A percentile compares a stretch with the other conserved stretches of the same genome.
These are phyloP conservation scores for Orestias chungarensis DNA, from an alignment of 2,797 vertebrate species.

Conservation along the genomic window DNA sequence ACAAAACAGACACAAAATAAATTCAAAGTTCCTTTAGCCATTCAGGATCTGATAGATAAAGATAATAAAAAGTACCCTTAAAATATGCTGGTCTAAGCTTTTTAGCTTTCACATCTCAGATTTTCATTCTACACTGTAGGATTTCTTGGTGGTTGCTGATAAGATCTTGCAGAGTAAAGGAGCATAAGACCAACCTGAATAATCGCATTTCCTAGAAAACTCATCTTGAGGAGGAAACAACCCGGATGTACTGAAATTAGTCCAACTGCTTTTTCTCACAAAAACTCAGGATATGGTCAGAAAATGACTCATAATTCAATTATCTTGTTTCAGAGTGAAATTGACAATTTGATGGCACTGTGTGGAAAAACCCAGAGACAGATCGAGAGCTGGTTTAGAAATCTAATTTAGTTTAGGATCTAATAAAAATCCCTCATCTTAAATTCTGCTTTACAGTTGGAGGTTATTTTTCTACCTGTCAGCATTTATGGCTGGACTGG, in stretches of 20 bases:
- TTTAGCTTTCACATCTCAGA: not conserved
- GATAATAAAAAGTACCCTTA: not conserved
- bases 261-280: not conserved
- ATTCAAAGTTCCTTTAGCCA: too few relatives aligned
- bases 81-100: not conserved
- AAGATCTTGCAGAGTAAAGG: not conserved
- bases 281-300: not conserved
- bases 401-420: not conserved
- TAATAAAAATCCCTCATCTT: not conserved
- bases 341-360: constrained; percentile 73
- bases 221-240: not conserved
- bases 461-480: constrained; percentile 87
- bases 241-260: not conserved
- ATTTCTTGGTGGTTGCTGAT: not conserved
- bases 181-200: not conserved
- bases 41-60: not conserved
- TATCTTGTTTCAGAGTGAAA: constrained; percentile 74
- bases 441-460: constrained; percentile 82
- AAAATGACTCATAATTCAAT: not conserved
- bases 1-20: not conserved
- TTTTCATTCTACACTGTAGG: not conserved
- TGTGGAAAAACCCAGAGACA: constrained; percentile 82
- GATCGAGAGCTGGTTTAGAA: constrained; percentile 89
- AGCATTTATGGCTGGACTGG: constrained; percentile 82
- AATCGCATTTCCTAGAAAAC: not conserved